These are phyloP conservation scores for Sesamia nonagrioides DNA, from an alignment of 1,140 invertebrate genomes.

Conservation along the genomic window DNA sequence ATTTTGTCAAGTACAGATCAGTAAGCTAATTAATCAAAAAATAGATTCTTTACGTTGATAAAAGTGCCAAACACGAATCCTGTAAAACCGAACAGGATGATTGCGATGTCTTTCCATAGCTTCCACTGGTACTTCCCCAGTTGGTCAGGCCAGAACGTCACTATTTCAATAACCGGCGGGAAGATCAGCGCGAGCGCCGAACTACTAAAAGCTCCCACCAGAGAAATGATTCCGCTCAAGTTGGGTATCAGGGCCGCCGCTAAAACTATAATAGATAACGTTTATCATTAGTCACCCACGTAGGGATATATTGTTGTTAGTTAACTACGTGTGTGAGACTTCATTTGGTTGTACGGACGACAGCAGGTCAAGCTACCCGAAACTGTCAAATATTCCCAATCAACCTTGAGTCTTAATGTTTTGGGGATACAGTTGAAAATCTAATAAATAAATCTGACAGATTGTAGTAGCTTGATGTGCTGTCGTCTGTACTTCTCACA, in stretches of 20 bases:
- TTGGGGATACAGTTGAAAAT: too few relatives aligned
- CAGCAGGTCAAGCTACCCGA: too few relatives aligned
- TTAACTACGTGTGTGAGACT: background rate
- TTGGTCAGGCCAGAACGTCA: constrained; percentile 92
- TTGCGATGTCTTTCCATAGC: constrained; percentile 91
- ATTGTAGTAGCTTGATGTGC: too few relatives aligned
- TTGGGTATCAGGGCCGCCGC: constrained; percentile 95
- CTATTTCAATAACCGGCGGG: constrained; percentile 96
- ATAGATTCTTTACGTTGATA: constrained; percentile 91
- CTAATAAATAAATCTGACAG: too few relatives aligned
- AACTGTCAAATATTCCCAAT: too few relatives aligned
- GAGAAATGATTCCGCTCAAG: constrained; percentile 95
- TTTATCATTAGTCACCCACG: constrained; percentile 7
- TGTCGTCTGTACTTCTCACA: background rate
- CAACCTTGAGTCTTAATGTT: too few relatives aligned
- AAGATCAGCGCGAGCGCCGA: constrained; percentile 96
- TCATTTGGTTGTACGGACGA: too few relatives aligned
- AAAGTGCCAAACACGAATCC: constrained; percentile 94
- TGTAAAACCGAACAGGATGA: constrained; percentile 92
- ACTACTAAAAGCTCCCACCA: constrained; percentile 96
- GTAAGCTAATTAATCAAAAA: constrained; percentile 56
- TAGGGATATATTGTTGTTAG: background rate
- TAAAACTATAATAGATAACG: constrained; percentile 88
- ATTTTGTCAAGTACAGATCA: constrained; percentile 19
- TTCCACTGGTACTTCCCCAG: constrained; percentile 89